These are phyloP conservation scores for Colletes collaris DNA, from an alignment of 2,888 invertebrate species.

Conservation along the genomic window DNA sequence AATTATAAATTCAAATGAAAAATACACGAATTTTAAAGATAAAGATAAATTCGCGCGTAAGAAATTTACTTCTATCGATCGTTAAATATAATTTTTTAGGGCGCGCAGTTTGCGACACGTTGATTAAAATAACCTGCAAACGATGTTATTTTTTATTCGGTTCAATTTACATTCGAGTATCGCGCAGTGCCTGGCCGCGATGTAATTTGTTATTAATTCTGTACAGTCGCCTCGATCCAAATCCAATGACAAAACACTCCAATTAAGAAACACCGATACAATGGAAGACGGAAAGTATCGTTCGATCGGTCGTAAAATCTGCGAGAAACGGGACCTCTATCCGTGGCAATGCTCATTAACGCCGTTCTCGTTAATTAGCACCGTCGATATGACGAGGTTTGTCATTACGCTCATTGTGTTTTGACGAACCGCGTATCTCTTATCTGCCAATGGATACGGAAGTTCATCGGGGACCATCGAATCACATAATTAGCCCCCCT, in stretches of 20 bases:
- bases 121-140: too few relatives aligned
- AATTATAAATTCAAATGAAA: too few relatives aligned
- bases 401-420: slow-evolving; percentile 61
- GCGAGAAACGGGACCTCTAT: slow-evolving; percentile 13
- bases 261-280: slow-evolving; percentile 38
- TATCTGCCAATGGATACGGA: slow-evolving; percentile 52
- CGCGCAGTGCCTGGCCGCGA: too few relatives aligned
- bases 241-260: slow-evolving; percentile 8
- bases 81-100: too few relatives aligned
- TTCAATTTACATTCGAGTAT: too few relatives aligned
- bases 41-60: too few relatives aligned
- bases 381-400: slow-evolving; percentile 31
- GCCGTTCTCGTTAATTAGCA: slow-evolving; percentile 63
- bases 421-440: slow-evolving; percentile 61
- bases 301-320: slow-evolving; percentile 11
- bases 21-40: too few relatives aligned
- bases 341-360: slow-evolving; percentile 52
- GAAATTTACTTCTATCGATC: too few relatives aligned
- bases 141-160: too few relatives aligned
- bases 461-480: slow-evolving; percentile 55
- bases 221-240: too few relatives aligned
- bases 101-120: too few relatives aligned
- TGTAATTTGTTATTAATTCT: too few relatives aligned
- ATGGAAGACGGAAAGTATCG: slow-evolving; percentile 7
- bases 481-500: slow-evolving; percentile 62